Base-by-base conservation (phyloP, 2,888 invertebrate species). In the Asteroscopus sphinx region DNA sequence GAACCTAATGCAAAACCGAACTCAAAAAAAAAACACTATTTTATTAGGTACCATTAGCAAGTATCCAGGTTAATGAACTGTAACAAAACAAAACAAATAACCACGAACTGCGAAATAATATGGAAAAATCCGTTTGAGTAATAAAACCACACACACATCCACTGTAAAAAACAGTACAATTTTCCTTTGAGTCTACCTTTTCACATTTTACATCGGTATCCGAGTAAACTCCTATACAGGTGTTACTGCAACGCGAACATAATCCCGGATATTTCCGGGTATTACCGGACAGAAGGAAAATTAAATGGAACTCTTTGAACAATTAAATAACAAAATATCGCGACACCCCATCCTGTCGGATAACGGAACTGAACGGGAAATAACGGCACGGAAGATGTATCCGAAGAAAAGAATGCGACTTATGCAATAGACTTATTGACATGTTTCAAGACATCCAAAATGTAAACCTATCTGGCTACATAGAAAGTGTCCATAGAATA, bases 111-210 rank as follows among this genome's bases (percentile, higher is more conserved):
- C 21, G 21, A 3, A 21, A 6, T 21, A 21, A 3, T 9, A 33
- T 6, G 9, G 15, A 26, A 53, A 35, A 53, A 30, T 40, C 30
- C 2, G 13, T 28, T 68, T 25, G 16, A 46, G 37, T 39, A 55
- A 30, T 21, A 49, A 63, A 46, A 16, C 40, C 32, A 28, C 21
- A 17, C 32, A 28, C 21, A 17, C 17, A 28, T 7, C 1, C 26
- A 12, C 36, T 32, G 28, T 15, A 41, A 55, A 55, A 48, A 40
- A n/a, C 54, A 48, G 12, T 8, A 6, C 37, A 9, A 32, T 15
- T 65, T 62, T 35, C 63, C 39, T 68, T 65, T 68, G 44, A 44
- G 39, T 35, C 26, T 68, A 36, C 26, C 16, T 66, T 66, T 61
- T 3, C 28, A 47, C 26, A 41, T 68, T 68, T 33, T 16, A 37